Evolutionary conservation across 2,797 vertebrate species (phyloP).

Genomic region (Megaceryle alcyon): DNA sequence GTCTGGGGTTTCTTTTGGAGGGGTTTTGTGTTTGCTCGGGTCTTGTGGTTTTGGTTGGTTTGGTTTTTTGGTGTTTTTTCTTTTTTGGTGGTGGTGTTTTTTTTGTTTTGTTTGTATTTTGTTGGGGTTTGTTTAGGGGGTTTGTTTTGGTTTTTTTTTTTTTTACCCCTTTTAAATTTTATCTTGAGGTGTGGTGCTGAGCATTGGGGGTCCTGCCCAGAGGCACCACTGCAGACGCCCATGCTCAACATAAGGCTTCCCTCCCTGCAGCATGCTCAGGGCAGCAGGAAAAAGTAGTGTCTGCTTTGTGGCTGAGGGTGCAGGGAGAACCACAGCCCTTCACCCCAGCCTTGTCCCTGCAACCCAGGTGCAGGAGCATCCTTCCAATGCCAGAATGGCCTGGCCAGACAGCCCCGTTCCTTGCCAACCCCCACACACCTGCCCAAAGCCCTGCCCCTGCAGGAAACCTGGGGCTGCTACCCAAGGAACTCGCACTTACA

Average conservation of each 20-base stretch:
- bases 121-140: too few relatives aligned
- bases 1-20: not conserved
- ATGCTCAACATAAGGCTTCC: not conserved
- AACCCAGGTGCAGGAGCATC: not conserved
- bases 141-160: not conserved
- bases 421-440: not conserved
- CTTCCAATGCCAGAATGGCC: not conserved
- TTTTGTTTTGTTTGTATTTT: not conserved
- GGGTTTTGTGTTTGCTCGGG: too few relatives aligned
- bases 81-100: too few relatives aligned
- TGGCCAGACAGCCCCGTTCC: not conserved
- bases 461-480: not conserved
- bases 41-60: too few relatives aligned
- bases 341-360: not conserved
- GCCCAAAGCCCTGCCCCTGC: not conserved
- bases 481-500: not conserved
- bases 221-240: rapidly evolving
- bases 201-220: not conserved
- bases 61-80: not conserved
- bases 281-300: not conserved
- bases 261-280: rapidly evolving
- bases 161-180: not conserved
- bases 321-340: not conserved
- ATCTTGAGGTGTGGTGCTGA: not conserved
- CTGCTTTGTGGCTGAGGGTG: not conserved